phyloP scores from a whole-genome alignment of 2,888 invertebrate species.

The Kuschelorhynchus macadamiae region DNA sequence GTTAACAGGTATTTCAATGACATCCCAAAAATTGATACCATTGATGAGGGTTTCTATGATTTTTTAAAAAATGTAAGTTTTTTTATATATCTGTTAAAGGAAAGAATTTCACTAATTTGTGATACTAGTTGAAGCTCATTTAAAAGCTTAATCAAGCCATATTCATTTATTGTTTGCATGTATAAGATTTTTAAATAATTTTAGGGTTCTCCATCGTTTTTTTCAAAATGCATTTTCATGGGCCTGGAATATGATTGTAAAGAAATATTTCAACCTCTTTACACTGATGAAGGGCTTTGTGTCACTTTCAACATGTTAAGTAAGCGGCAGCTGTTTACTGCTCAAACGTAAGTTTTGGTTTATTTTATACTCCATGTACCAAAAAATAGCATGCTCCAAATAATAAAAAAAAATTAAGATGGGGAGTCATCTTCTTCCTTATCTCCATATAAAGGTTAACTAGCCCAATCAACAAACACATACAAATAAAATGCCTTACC shows the following conservation, averaged over 20 bases:
- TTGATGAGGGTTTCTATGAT: conserved; percentile 53
- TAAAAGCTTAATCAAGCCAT: too few relatives aligned
- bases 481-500: too few relatives aligned
- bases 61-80: conserved; percentile 54
- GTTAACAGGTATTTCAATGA: conserved; percentile 48
- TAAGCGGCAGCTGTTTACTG: conserved; percentile 72
- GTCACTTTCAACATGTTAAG: conserved; percentile 79
- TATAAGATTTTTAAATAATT: conserved; percentile 20
- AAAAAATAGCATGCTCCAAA: not conserved
- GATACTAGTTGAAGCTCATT: too few relatives aligned
- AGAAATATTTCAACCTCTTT: conserved; percentile 65
- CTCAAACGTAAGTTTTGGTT: conserved; percentile 72
- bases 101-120: too few relatives aligned
- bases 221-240: conserved; percentile 58
- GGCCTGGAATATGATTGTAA: conserved; percentile 51
- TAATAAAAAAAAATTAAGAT: too few relatives aligned
- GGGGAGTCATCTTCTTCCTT: too few relatives aligned
- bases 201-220: conserved; percentile 52
- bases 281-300: conserved; percentile 81
- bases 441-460: too few relatives aligned
- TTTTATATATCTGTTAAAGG: too few relatives aligned
- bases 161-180: too few relatives aligned
- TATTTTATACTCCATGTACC: too few relatives aligned
- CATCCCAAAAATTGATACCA: conserved; percentile 51
- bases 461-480: too few relatives aligned